phyloP scores from a whole-genome alignment of 1,140 invertebrate species.

The Ceratina japonica region DNA sequence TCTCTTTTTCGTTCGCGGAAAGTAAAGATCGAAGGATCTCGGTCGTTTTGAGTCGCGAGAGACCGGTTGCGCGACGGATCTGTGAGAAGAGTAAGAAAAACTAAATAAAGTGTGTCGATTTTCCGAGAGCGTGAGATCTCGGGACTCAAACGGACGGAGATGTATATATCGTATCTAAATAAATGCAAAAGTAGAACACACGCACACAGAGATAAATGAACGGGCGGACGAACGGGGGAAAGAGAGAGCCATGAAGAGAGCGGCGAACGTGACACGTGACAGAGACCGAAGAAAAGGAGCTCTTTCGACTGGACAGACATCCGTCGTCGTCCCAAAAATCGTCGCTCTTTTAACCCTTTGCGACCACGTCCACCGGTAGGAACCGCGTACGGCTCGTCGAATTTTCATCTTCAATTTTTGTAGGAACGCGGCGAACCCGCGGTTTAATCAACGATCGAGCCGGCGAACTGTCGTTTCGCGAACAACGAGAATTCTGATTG shows the following conservation, averaged over 20 bases:
- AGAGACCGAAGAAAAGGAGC: constrained; percentile 48
- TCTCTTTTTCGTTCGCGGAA: neutral
- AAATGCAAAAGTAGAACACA: constrained; percentile 57
- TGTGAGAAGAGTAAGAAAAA: neutral
- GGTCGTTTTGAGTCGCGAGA: constrained; percentile 36
- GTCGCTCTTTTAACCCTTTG: neutral
- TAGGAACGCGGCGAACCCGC: no score
- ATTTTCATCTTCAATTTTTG: no score
- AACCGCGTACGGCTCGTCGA: no score
- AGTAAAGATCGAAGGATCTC: neutral
- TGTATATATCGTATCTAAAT: constrained; percentile 22
- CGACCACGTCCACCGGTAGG: no score
- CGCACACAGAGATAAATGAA: constrained; percentile 43
- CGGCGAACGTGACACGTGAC: constrained; percentile 38
- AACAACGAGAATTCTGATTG: no score
- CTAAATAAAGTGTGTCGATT: neutral
- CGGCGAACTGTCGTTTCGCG: no score
- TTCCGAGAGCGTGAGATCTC: constrained; percentile 26
- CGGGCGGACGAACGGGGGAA: neutral
- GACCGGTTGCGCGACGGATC: neutral
- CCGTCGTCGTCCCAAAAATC: neutral
- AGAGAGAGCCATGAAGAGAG: constrained; percentile 38
- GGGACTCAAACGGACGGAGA: constrained; percentile 47
- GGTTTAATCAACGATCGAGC: no score
- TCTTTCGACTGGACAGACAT: constrained; percentile 15